Conservation (phyloP, 2,113 vertebrate species). For the Panthera uncia region DNA sequence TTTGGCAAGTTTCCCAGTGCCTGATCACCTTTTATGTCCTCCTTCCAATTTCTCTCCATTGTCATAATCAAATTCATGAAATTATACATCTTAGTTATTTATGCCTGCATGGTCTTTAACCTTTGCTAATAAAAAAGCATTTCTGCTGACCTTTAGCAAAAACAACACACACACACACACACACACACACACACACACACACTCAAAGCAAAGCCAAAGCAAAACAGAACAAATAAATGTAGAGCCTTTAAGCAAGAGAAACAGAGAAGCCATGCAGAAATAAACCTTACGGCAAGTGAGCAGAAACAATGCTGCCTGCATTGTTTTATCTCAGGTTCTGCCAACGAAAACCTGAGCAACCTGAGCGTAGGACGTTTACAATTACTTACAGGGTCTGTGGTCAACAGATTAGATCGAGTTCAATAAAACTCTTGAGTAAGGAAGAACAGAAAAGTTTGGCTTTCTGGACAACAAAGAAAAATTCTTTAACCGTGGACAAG, state of each 20-base stretch:
- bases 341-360: neutral
- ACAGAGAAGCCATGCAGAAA: neutral
- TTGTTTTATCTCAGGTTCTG: neutral
- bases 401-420: neutral
- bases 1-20: neutral
- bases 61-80: neutral
- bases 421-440: neutral
- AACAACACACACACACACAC: neutral
- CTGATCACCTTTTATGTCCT: neutral
- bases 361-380: neutral
- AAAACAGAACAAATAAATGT: neutral
- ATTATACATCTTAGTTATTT: neutral
- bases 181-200: neutral
- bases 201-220: neutral
- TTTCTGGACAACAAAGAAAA: neutral
- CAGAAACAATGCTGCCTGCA: neutral
- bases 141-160: neutral
- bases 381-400: neutral
- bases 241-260: neutral
- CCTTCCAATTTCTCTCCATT: neutral
- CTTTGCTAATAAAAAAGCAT: neutral
- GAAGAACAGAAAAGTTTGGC: neutral
- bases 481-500: neutral
- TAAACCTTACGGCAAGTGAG: neutral
- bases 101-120: neutral